These are phyloP conservation scores for Bemisia tabaci DNA, from an alignment of 1,140 invertebrate genomes.

Conservation along the genomic window DNA sequence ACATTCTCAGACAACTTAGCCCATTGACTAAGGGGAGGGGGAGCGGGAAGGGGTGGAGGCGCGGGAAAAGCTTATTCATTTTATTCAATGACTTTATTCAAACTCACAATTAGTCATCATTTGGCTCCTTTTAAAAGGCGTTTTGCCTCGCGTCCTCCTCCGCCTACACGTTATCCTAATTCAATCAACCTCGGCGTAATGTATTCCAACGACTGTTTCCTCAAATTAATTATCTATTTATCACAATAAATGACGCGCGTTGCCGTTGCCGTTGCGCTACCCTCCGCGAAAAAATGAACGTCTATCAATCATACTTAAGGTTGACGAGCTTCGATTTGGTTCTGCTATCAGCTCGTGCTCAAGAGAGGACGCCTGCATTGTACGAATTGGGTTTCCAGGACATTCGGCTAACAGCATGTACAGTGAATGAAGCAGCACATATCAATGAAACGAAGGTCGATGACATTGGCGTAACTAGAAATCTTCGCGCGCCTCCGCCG, in stretches of 20 bases:
- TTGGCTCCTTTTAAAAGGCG: not conserved
- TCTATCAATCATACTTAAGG: not conserved
- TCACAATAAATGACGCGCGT: not conserved
- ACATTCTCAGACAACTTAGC: not conserved
- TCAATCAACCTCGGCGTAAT: not conserved
- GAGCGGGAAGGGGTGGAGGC: not conserved
- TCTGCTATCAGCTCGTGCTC: too few species aligned
- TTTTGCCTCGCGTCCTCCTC: not conserved
- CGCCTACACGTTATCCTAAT: not conserved
- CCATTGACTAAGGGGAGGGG: not conserved
- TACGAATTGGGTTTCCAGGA: too few species aligned
- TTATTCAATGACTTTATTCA: not conserved
- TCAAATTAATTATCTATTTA: slow-evolving; percentile 1
- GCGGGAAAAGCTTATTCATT: not conserved
- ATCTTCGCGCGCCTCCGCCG: too few species aligned
- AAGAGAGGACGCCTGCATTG: too few species aligned
- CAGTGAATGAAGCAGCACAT: too few species aligned
- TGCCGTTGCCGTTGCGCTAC: not conserved
- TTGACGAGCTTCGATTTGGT: not conserved
- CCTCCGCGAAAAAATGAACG: not conserved
- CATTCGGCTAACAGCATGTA: too few species aligned
- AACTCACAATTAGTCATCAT: not conserved
- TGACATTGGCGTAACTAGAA: too few species aligned
- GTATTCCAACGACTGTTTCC: not conserved
- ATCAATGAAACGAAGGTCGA: too few species aligned